A percentile compares a stretch with the other conserved stretches of the same genome.
phyloP scores from a whole-genome alignment of 53 echinoderm and acorn worm species.

The Mesocentrotus franciscanus region DNA sequence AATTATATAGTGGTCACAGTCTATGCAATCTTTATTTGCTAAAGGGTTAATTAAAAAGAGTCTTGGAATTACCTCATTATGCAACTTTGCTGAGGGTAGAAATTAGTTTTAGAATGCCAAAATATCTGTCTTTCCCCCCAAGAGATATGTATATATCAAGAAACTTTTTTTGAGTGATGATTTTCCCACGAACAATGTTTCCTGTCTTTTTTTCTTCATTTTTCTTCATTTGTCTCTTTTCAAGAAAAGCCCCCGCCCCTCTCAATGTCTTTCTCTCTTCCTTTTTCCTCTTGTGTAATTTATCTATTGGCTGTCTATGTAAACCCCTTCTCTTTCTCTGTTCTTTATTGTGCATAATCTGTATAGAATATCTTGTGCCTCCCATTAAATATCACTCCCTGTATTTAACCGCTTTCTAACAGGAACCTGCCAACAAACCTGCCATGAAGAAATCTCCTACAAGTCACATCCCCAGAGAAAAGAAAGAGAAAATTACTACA shows the following conservation, averaged over 20 bases:
- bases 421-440: slow-evolving; percentile 58
- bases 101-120: too few species aligned
- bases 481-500: slow-evolving; percentile 43
- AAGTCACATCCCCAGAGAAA: not conserved
- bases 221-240: too few species aligned
- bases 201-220: not conserved
- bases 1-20: too few species aligned
- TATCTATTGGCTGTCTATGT: too few species aligned
- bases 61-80: too few species aligned
- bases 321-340: not conserved
- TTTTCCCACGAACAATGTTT: not conserved
- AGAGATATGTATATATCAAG: too few species aligned
- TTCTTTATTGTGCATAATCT: not conserved
- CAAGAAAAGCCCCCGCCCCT: not conserved
- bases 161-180: too few species aligned
- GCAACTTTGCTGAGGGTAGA: too few species aligned
- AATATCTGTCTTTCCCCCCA: too few species aligned
- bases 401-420: not conserved
- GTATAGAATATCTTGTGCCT: not conserved
- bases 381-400: not conserved
- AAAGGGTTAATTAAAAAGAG: too few species aligned
- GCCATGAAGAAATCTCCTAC: slow-evolving; percentile 10
- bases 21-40: too few species aligned
- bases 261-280: not conserved
- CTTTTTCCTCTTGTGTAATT: not conserved